A percentile compares a stretch with the other conserved stretches of the same genome.
Conservation (phyloP, 2,113 vertebrate species). For the Pluvianellus socialis region DNA sequence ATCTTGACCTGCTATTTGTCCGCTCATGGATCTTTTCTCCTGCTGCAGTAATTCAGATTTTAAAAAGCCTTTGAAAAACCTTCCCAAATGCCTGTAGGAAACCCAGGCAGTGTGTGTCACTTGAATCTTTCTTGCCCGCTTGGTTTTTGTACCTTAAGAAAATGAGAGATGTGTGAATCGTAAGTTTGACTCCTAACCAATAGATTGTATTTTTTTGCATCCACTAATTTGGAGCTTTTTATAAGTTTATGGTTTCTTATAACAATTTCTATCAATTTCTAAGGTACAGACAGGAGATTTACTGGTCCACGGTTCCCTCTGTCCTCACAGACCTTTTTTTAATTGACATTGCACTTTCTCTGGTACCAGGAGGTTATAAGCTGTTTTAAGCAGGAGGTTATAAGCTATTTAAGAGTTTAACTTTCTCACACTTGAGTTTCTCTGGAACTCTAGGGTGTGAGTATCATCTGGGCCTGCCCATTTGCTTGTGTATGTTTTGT, state of each 20-base stretch:
- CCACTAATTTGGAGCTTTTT: background rate
- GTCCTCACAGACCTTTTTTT: background rate
- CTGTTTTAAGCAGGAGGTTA: background rate
- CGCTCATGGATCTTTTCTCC: background rate
- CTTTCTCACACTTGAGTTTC: constrained; percentile 9
- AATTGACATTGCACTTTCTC: background rate
- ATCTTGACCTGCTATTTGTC: background rate
- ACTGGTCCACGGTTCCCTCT: background rate
- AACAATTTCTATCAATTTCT: background rate
- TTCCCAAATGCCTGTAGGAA: background rate
- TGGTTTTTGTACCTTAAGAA: background rate
- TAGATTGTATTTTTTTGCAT: background rate
- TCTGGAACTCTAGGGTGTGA: background rate
- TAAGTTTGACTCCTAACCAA: background rate
- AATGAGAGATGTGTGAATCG: background rate
- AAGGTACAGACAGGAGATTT: background rate
- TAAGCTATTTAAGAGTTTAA: background rate
- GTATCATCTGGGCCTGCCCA: background rate
- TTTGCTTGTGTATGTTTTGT: background rate
- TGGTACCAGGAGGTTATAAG: background rate
- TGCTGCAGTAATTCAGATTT: background rate
- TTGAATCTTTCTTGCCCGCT: background rate
- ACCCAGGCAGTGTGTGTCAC: background rate
- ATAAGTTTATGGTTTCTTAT: background rate
- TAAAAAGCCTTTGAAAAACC: background rate